Evolutionary conservation across 2,113 vertebrate genomes (phyloP).

Genomic region (Thryonomys swinderianus): DNA sequence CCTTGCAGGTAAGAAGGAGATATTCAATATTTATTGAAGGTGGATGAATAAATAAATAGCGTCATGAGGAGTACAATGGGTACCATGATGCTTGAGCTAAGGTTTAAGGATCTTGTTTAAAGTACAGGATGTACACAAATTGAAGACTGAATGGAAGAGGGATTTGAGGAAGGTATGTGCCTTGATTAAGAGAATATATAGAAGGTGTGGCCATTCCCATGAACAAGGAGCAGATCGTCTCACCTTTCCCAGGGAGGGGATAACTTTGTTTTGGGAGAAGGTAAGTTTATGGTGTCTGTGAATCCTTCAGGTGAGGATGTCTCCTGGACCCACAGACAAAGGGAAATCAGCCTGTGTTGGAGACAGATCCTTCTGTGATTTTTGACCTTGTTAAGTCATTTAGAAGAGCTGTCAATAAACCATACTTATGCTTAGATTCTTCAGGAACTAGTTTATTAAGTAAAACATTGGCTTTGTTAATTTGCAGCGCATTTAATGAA

Average conservation of each 20-base stretch:
- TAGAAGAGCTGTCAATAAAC: not conserved
- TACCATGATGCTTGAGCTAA: not conserved
- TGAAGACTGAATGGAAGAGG: not conserved
- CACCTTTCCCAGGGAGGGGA: not conserved
- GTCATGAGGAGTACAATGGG: not conserved
- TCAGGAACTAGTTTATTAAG: slow-evolving; percentile 17
- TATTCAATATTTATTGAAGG: not conserved
- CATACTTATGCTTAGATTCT: not conserved
- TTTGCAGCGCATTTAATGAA: slow-evolving; percentile 1
- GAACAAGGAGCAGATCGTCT: not conserved
- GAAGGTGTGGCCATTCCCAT: not conserved
- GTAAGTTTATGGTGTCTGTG: not conserved
- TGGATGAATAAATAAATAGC: not conserved
- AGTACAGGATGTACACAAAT: not conserved
- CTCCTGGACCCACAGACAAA: not conserved
- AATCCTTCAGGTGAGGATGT: not conserved
- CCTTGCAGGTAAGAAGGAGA: not conserved
- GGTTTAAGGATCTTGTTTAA: not conserved
- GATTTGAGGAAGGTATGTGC: not conserved
- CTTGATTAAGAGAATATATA: not conserved
- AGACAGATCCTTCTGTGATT: not conserved
- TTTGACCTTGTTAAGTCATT: not conserved
- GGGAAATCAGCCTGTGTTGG: not conserved
- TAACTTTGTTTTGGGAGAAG: not conserved
- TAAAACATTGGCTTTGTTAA: not conserved